phyloP scores from a whole-genome alignment of 1,140 invertebrate genomes.

The Drosophila novamexicana region DNA sequence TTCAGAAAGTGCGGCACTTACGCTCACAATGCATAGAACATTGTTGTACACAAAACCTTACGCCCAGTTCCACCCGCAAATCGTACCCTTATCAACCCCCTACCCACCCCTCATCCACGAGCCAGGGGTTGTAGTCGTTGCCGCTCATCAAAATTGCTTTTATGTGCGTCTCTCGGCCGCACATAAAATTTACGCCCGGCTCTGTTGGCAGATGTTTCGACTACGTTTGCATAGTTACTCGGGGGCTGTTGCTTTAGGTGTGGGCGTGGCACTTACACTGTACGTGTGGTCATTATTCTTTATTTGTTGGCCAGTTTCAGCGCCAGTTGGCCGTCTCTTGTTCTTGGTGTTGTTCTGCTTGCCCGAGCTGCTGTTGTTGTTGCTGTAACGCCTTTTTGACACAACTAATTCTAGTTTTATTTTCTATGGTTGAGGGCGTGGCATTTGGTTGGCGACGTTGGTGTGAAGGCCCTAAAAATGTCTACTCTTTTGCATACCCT shows the following conservation, averaged over 20 bases:
- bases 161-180: conserved; percentile 68
- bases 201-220: conserved; percentile 68
- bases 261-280: conserved; percentile 41
- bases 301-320: conserved; percentile 63
- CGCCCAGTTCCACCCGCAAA: background rate
- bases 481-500: conserved; percentile 36
- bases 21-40: conserved; percentile 53
- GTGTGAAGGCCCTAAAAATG: conserved; percentile 27
- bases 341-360: conserved; percentile 8
- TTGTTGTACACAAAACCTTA: background rate
- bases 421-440: conserved; percentile 41
- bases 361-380: conserved; percentile 8
- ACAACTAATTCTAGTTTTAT: conserved; percentile 82
- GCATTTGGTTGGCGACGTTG: background rate
- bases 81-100: background rate
- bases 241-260: conserved; percentile 8
- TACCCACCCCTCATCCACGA: background rate
- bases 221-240: conserved; percentile 79
- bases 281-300: conserved; percentile 81
- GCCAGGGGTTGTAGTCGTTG: conserved; percentile 4
- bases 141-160: conserved; percentile 81
- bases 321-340: conserved; percentile 8
- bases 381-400: conserved; percentile 80
- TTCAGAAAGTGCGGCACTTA: conserved; percentile 71
- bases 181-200: conserved; percentile 75